A percentile compares a stretch with the other conserved stretches of the same genome.
phyloP scores from a whole-genome alignment of 1,140 invertebrate species.

The Bursaphelenchus mucronatus region DNA sequence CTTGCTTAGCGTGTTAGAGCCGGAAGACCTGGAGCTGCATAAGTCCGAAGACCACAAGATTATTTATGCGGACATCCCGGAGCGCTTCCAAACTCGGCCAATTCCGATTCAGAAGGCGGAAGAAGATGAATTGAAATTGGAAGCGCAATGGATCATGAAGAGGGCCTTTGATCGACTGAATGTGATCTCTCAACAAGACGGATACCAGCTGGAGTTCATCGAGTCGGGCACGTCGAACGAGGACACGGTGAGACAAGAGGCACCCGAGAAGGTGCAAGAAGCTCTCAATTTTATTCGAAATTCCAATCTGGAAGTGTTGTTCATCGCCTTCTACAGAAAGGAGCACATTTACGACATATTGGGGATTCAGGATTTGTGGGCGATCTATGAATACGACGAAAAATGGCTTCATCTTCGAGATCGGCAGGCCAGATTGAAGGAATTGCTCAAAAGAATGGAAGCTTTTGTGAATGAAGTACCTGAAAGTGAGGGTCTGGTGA shows the following conservation, averaged over 20 bases:
- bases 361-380: conserved; percentile 92
- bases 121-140: conserved; percentile 78
- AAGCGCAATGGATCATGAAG: conserved; percentile 95
- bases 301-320: conserved; percentile 72
- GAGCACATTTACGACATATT: conserved; percentile 92
- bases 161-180: conserved; percentile 77
- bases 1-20: conserved; percentile 79
- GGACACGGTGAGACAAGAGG: conserved; percentile 21
- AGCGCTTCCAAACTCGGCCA: conserved; percentile 69
- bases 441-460: conserved; percentile 27
- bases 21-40: conserved; percentile 87
- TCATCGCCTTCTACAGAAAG: conserved; percentile 96
- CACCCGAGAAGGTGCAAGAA: conserved; percentile 76
- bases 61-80: conserved; percentile 63
- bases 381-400: conserved; percentile 72
- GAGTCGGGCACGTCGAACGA: not conserved
- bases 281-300: conserved; percentile 92
- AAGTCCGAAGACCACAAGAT: conserved; percentile 88
- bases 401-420: conserved; percentile 46
- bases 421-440: conserved; percentile 26
- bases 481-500: conserved; percentile 21
- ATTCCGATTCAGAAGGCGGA: conserved; percentile 75
- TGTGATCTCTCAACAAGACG: conserved; percentile 74
- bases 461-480: conserved; percentile 14
- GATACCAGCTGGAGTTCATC: not conserved